These are phyloP conservation scores for Myotis vivesi DNA, from an alignment of 2,797 vertebrate species.

Conservation along the genomic window DNA sequence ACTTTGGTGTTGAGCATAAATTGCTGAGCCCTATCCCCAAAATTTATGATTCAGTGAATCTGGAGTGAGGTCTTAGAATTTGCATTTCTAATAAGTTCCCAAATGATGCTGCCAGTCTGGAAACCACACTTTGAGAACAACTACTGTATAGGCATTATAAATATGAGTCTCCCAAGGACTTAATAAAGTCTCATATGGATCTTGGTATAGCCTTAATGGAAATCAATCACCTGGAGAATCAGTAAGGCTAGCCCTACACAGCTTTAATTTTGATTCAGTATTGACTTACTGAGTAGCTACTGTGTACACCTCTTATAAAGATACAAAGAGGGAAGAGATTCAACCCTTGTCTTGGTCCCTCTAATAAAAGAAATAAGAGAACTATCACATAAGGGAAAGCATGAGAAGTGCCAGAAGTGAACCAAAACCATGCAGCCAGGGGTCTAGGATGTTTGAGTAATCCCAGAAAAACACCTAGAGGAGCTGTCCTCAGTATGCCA, in stretches of 20 bases:
- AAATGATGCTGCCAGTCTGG: neutral
- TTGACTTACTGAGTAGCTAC: conserved; percentile 12
- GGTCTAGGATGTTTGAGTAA: neutral
- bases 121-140: neutral
- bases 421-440: neutral
- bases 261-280: neutral
- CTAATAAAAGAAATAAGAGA: conserved; percentile 30
- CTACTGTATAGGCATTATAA: neutral
- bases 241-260: neutral
- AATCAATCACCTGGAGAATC: neutral
- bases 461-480: neutral
- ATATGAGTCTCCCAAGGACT: neutral
- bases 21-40: neutral
- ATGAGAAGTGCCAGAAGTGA: neutral
- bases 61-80: neutral
- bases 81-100: conserved; percentile 29
- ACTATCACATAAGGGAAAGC: neutral
- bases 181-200: neutral
- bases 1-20: neutral
- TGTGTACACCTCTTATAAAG: conserved; percentile 23
- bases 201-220: conserved; percentile 16
- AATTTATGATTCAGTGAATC: neutral
- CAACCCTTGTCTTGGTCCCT: neutral
- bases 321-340: neutral
- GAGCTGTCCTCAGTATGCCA: neutral